A percentile compares a stretch with the other conserved stretches of the same genome.
Evolutionary conservation across 2,113 vertebrate species (phyloP).

Genomic region (Prochilodus magdalenae): DNA sequence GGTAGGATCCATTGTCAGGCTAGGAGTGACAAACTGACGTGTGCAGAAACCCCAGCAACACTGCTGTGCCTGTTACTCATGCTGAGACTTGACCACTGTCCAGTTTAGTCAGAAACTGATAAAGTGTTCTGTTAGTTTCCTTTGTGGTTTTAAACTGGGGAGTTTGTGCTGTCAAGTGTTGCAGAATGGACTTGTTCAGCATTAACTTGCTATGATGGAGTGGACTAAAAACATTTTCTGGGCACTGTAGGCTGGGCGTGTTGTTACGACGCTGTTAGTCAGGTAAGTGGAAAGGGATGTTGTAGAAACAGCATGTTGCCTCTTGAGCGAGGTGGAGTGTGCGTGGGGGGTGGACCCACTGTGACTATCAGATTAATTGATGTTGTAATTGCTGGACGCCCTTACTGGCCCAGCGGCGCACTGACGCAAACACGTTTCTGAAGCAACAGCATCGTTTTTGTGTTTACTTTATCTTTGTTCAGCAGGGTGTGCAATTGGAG

Average conservation of each 20-base stretch:
- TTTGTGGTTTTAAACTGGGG: neutral
- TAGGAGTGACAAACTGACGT: no score
- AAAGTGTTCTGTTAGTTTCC: no score
- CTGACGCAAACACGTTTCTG: slow-evolving; percentile 57
- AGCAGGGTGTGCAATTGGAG: slow-evolving; percentile 21
- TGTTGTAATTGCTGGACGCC: slow-evolving; percentile 59
- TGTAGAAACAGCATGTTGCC: slow-evolving; percentile 12
- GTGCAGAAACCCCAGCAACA: no score
- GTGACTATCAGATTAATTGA: slow-evolving; percentile 43
- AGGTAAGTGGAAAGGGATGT: slow-evolving; percentile 34
- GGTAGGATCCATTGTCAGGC: no score
- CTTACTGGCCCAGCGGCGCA: slow-evolving; percentile 48
- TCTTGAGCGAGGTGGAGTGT: neutral
- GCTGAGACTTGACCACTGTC: no score
- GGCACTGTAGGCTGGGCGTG: slow-evolving; percentile 13
- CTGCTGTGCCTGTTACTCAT: no score
- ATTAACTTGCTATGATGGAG: slow-evolving; percentile 30
- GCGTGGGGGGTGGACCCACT: slow-evolving; percentile 17
- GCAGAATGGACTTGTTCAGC: slow-evolving; percentile 8
- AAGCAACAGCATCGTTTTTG: slow-evolving; percentile 61
- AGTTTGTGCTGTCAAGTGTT: neutral
- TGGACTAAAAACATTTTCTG: slow-evolving; percentile 31
- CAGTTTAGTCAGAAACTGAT: no score
- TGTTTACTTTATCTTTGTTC: slow-evolving; percentile 58
- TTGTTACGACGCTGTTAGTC: slow-evolving; percentile 23